Conservation (phyloP, 2,797 vertebrate species). For the Sebastiscus albofasciatus region DNA sequence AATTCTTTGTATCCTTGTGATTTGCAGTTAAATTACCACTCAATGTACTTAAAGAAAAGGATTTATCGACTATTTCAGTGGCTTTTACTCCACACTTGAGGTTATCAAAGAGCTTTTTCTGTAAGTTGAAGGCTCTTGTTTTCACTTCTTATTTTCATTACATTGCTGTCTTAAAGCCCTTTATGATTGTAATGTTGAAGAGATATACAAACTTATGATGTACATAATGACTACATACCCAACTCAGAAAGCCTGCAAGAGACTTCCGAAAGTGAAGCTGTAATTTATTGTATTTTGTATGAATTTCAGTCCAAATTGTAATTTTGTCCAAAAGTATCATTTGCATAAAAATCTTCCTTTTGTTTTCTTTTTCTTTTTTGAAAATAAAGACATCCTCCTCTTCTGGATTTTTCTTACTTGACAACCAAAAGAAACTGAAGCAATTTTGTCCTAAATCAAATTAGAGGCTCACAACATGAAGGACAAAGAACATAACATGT, state of each 20-base stretch:
- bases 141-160: background rate
- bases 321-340: background rate
- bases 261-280: background rate
- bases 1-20: constrained; percentile 3
- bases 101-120: background rate
- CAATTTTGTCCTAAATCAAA: background rate
- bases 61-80: background rate
- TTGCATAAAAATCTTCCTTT: background rate
- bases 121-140: background rate
- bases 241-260: background rate
- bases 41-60: background rate
- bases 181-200: background rate
- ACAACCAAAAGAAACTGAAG: background rate
- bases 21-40: constrained; percentile 13
- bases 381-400: background rate
- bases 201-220: background rate
- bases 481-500: background rate
- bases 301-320: background rate
- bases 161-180: background rate
- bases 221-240: background rate
- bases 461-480: too few species aligned
- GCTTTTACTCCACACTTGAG: background rate
- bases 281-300: background rate
- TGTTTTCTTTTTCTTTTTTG: background rate
- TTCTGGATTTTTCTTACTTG: background rate